Evolutionary conservation across 2,888 invertebrate species (phyloP), one percentile per base, ranked within the genome.

Genomic region (Leucophora obtusa): DNA sequence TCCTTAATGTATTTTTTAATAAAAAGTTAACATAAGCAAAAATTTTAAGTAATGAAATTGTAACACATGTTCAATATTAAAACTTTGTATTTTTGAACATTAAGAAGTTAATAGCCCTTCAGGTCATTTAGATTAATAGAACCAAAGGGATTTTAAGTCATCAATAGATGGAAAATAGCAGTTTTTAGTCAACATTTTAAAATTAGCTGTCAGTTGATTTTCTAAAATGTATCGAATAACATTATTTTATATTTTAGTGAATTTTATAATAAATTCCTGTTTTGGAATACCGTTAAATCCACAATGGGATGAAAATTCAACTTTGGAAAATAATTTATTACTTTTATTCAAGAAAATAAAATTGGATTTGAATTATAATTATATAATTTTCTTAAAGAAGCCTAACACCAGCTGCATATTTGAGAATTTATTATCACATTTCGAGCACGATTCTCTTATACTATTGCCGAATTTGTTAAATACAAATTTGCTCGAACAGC

Each of bases 161-260:
- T 28, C 28, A 28, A 28, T 28, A 7, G 28, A 28, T 28, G 6
- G 28, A 28, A 28, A 28, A 28, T 28, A 28, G 7, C 28, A 6
- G 28, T 28, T 28, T 28, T 7, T 28, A 24, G 24, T 5, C 24
- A 24, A 24, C 24, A 24, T 3, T 24, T 24, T 2, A 24, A 24
- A 24, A 2, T 24, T 3, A 28, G 28, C 28, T 28, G 6, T 28
- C 38, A 38, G 38, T 38, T 11, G 11, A 38, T 38, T 38, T 38
- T 10, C 1, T 11, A 38, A 38, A 71, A 66, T 77, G 66, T 17
- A 11, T 10, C 24, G 17, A 35, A 60, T 18, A 38, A 17, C 54
- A 38, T n/a, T n/a, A 53, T 54, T 65, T 60, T 60, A 1, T 11
- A 72, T 9, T 68, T 14, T 62, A 18, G 10, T 8, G 3, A 28